phyloP scores from a whole-genome alignment of 2,113 vertebrate genomes.

The Gopherus evgoodei region DNA sequence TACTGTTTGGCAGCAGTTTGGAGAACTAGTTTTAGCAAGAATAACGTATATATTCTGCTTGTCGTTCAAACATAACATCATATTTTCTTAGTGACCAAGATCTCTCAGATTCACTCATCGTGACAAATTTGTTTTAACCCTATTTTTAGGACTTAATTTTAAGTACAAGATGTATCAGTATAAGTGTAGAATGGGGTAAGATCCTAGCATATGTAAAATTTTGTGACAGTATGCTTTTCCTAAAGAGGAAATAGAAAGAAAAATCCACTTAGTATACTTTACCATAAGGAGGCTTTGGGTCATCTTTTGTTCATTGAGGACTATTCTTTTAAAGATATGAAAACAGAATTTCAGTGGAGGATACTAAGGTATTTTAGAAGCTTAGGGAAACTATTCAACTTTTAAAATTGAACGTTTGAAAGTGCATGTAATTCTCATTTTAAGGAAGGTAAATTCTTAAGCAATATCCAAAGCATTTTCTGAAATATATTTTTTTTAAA shows the following conservation, averaged over 20 bases:
- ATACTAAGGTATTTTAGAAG: neutral
- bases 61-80: neutral
- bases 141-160: neutral
- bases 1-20: neutral
- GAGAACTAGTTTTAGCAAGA: neutral
- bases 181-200: neutral
- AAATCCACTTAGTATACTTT: neutral
- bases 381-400: neutral
- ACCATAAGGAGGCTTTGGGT: neutral
- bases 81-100: neutral
- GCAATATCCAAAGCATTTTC: neutral
- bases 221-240: neutral
- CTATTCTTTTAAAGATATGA: neutral
- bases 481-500: neutral
- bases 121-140: neutral
- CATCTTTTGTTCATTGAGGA: neutral
- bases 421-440: neutral
- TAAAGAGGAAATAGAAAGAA: neutral
- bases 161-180: neutral
- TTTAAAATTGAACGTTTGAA: neutral
- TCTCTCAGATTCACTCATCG: fast-evolving
- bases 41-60: fast-evolving
- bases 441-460: fast-evolving
- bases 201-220: neutral
- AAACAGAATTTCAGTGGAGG: neutral